Percentiles rank a stretch among this genome's conserved stretches.
phyloP scores from a whole-genome alignment of 2,888 invertebrate genomes.

The Herminia tarsipennalis region DNA sequence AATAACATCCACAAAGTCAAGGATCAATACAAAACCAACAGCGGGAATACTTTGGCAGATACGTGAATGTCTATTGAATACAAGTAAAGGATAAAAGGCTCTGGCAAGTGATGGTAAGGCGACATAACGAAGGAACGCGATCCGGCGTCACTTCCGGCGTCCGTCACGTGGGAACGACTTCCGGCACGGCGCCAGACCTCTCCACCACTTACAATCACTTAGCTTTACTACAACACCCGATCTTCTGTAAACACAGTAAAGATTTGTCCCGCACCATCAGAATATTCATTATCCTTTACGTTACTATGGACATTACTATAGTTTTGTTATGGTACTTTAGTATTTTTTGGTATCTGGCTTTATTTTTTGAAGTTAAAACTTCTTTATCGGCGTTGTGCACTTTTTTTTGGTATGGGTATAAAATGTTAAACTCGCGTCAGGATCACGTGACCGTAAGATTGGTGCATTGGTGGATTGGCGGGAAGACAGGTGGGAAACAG shows the following conservation, averaged over 20 bases:
- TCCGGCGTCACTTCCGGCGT: conserved; percentile 81
- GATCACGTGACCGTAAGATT: too few species aligned
- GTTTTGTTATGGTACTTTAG: too few species aligned
- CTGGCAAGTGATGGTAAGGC: conserved; percentile 57
- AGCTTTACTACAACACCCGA: conserved; percentile 66
- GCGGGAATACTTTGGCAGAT: conserved; percentile 23
- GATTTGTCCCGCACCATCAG: conserved; percentile 41
- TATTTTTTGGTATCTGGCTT: too few species aligned
- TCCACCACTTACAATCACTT: conserved; percentile 83
- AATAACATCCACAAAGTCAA: not conserved
- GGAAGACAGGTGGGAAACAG: too few species aligned
- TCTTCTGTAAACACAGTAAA: conserved; percentile 55
- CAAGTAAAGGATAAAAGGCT: conserved; percentile 58
- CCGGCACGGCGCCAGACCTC: conserved; percentile 79
- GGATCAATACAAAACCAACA: conserved; percentile 30
- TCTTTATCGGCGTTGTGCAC: too few species aligned
- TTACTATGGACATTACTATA: too few species aligned
- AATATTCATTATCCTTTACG: conserved; percentile 45
- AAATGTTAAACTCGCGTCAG: too few species aligned
- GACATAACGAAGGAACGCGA: conserved; percentile 78
- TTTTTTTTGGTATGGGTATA: too few species aligned
- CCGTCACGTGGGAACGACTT: conserved; percentile 83
- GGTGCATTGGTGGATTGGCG: too few species aligned
- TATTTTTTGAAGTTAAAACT: too few species aligned
- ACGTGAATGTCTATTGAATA: conserved; percentile 43